phyloP scores from a whole-genome alignment of 2,113 vertebrate genomes.

The Megalops atlanticus region DNA sequence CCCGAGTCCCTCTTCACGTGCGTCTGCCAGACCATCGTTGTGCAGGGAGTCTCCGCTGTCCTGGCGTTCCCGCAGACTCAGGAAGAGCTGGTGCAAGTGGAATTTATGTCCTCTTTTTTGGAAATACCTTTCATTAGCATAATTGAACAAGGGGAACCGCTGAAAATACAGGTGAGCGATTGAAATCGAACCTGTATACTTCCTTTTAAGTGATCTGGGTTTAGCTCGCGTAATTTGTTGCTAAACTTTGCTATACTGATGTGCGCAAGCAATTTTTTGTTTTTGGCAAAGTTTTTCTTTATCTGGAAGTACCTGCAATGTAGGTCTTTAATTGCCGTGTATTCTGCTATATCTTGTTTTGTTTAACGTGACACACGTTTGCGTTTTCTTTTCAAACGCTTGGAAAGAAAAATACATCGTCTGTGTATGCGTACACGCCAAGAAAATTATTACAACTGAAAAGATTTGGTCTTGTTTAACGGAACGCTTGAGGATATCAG shows the following conservation, averaged over 20 bases:
- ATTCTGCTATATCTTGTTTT: too few species aligned
- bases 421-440: neutral
- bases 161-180: constrained; percentile 73
- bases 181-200: neutral
- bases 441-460: neutral
- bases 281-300: too few species aligned
- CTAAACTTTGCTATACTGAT: neutral
- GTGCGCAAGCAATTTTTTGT: neutral
- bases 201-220: neutral
- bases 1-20: constrained; percentile 78
- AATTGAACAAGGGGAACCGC: constrained; percentile 73
- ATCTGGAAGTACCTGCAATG: neutral
- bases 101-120: constrained; percentile 80
- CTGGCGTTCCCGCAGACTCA: constrained; percentile 83
- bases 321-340: neutral
- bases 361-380: neutral
- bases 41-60: constrained; percentile 78
- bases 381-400: neutral
- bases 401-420: neutral
- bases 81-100: constrained; percentile 83
- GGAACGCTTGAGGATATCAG: too few species aligned
- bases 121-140: constrained; percentile 85
- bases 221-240: neutral
- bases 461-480: too few species aligned
- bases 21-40: constrained; percentile 75